Evolutionary conservation across 2,888 invertebrate genomes (phyloP).

Genomic region (Megastigmus dorsalis): DNA sequence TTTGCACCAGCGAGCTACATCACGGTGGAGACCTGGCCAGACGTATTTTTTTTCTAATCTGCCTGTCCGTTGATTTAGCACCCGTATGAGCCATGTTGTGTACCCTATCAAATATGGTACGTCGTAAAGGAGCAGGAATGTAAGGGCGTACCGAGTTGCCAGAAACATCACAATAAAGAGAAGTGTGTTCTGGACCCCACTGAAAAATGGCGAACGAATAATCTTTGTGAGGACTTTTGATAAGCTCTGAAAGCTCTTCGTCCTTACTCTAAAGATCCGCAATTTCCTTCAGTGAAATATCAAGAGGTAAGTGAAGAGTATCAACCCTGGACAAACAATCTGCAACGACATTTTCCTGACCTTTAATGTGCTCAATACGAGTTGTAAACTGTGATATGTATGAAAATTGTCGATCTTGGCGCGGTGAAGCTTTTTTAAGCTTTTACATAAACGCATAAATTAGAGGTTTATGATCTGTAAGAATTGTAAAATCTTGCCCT

Average conservation of each 20-base stretch:
- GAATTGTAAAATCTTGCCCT: slow-evolving; percentile 36
- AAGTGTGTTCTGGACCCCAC: not conserved
- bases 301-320: not conserved
- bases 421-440: slow-evolving; percentile 28
- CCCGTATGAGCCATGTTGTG: too few species aligned
- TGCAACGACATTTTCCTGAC: slow-evolving; percentile 29
- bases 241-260: too few species aligned
- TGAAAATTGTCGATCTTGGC: slow-evolving; percentile 26
- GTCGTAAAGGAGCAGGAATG: not conserved
- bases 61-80: not conserved
- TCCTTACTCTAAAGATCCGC: too few species aligned
- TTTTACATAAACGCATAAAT: slow-evolving; percentile 26
- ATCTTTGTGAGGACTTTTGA: too few species aligned
- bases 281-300: too few species aligned
- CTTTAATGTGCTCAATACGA: slow-evolving; percentile 13
- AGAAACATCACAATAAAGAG: not conserved
- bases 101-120: not conserved
- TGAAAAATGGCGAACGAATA: too few species aligned
- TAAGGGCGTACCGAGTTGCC: not conserved
- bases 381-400: slow-evolving; percentile 32
- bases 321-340: slow-evolving; percentile 24
- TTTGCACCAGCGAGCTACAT: slow-evolving; percentile 63
- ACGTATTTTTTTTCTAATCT: slow-evolving; percentile 59
- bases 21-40: slow-evolving; percentile 65
- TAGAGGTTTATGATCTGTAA: slow-evolving; percentile 39